Percentiles rank a stretch among this genome's conserved stretches.
phyloP scores from a whole-genome alignment of 2,113 vertebrate genomes.

The Gymnocephalus cernua region DNA sequence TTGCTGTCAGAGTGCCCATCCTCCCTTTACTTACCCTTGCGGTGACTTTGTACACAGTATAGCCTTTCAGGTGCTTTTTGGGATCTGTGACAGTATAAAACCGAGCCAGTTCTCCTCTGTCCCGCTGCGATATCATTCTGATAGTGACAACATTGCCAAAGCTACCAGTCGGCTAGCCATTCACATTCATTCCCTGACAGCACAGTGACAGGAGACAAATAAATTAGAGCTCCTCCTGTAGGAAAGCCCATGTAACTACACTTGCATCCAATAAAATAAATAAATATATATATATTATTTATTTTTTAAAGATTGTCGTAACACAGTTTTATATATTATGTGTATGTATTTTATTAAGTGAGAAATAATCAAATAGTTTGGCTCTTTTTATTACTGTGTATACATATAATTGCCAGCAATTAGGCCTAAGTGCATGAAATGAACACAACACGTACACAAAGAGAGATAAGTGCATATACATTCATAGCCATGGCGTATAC shows the following conservation, averaged over 20 bases:
- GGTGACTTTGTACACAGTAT: constrained; percentile 97
- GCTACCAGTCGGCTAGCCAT: constrained; percentile 68
- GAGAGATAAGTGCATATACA: neutral
- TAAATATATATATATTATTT: too few species aligned
- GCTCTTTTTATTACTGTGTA: neutral
- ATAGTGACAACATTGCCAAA: constrained; percentile 78
- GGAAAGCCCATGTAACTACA: neutral
- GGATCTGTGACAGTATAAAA: constrained; percentile 98
- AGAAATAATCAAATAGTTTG: neutral
- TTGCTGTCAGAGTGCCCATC: neutral
- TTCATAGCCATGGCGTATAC: neutral
- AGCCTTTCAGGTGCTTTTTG: constrained; percentile 91
- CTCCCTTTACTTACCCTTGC: constrained; percentile 89
- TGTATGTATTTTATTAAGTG: neutral
- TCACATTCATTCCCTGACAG: constrained; percentile 65
- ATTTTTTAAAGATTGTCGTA: neutral
- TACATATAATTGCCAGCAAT: neutral
- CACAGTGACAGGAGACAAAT: constrained; percentile 2
- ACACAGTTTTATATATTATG: neutral
- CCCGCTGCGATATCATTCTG: constrained; percentile 93
- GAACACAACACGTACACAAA: neutral
- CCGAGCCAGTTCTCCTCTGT: constrained; percentile 92
- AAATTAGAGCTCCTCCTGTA: constrained; percentile 10
- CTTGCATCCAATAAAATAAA: too few species aligned
- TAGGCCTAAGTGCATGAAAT: neutral